Evolutionary conservation across 2,113 vertebrate species (phyloP), one percentile per base, ranked within the genome.

Genomic region (Pseudorhombus dupliciocellatus): DNA sequence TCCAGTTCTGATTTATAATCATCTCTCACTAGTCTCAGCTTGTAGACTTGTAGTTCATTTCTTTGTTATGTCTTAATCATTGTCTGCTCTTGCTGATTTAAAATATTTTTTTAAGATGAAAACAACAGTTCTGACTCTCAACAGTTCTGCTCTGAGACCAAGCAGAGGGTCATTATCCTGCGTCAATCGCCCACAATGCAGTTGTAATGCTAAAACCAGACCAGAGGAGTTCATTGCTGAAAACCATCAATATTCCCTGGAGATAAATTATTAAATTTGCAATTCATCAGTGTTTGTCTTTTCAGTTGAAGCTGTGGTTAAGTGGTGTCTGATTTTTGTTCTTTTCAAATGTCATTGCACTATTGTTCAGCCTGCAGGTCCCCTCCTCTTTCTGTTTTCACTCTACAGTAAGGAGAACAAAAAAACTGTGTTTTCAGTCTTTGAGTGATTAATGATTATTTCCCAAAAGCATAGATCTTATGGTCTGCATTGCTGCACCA

Each of bases 281-380:
- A 59, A 20, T 5, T 37, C 12, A 14, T 25, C 5, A 30, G 1
- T 21, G 16, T 10, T 18, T 64, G 20, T 56, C 12, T 65, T 24
- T 6, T 67, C 21, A 30, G 30, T 46, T 61, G 4, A 54, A 28
- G 50, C 7, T 5, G 4, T 34, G 15, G 1, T 21, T 18, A 3
- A 16, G n/a, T 22, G 10, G 1, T 65, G 3, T 40, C 4, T 21
- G 51, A n/a, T 73, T 46, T 28, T 65, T 42, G 51, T n/a, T 30
- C 31, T 24, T 53, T 60, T 31, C 1, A 60, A 67, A 53, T 46
- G 63, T 18, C 48, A 46, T 5, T n/a, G 48, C 48, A 54, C n/a
- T n/a, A 7, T 53, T 20, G 26, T 14, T 31, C 61, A 51, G 7
- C n/a, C 34, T 40, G 22, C 9, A 34, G 18, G n/a, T 15, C 18